A percentile compares a stretch with the other conserved stretches of the same genome.
Conservation (phyloP, 2,888 invertebrate species). For the Odontocerum albicorne region DNA sequence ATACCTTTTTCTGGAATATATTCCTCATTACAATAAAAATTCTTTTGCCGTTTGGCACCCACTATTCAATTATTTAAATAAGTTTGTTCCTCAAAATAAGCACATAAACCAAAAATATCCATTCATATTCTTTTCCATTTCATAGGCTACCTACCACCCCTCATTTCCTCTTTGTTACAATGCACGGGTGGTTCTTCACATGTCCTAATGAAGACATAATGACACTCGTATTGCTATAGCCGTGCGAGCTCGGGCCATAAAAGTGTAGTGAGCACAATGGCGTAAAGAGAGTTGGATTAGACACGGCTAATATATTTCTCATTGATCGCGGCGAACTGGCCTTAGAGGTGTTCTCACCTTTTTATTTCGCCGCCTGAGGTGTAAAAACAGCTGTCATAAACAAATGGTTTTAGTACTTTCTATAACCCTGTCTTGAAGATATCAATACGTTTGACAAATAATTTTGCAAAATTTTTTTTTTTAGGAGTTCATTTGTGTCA, state of each 20-base stretch:
- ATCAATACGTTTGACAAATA: too few relatives aligned
- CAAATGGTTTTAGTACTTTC: not conserved
- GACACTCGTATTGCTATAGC: conserved; percentile 20
- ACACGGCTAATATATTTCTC: conserved; percentile 34
- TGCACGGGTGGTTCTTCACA: not conserved
- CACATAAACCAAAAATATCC: too few relatives aligned
- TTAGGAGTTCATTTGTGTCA: too few relatives aligned
- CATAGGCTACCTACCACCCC: too few relatives aligned
- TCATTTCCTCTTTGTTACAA: too few relatives aligned
- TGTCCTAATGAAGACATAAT: conserved; percentile 32
- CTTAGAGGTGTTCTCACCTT: conserved; percentile 5
- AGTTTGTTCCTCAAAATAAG: too few relatives aligned
- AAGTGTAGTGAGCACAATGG: conserved; percentile 8
- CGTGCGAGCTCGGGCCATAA: conserved; percentile 7
- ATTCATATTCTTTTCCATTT: too few relatives aligned
- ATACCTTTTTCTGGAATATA: too few relatives aligned
- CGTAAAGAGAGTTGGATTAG: conserved; percentile 22
- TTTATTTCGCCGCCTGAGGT: conserved; percentile 15
- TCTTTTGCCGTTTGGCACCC: too few relatives aligned
- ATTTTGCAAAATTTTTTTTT: too few relatives aligned
- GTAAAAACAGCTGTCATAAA: not conserved
- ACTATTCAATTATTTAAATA: too few relatives aligned
- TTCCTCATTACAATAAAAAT: too few relatives aligned
- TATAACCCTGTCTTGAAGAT: not conserved
- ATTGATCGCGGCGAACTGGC: conserved; percentile 20